Evolutionary conservation across 2,797 vertebrate genomes (phyloP), one percentile per base, ranked within the genome.

Genomic region (Liasis olivaceus): DNA sequence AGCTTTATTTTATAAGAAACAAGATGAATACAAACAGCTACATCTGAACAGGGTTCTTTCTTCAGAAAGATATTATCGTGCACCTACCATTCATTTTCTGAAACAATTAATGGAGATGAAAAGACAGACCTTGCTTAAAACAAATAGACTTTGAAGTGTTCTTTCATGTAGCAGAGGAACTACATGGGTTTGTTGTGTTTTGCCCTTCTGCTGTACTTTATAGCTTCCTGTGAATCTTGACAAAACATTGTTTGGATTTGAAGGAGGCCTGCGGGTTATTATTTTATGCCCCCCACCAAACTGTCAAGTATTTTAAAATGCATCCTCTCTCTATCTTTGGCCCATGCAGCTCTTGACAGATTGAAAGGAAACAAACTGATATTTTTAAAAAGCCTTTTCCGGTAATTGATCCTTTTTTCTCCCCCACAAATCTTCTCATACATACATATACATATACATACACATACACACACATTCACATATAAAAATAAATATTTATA

Each of bases 71-170:
- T 36, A 93, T 94, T 86, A 42, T 93, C 72, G 88, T 92, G 93
- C 91, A 94, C 85, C 93, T 92, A 89, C 89, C 94, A 93, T 94
- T 96, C 91, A 93, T 95, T 93, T 91, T 95, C 93, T 93, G 93
- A 89, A 62, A 94, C 94, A 96, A 96, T 95, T 97, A 96, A 93
- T 91, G 92, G 88, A 95, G 95, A 96, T 97, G 91, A 97, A 97
- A 94, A 96, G 95, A 92, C 90, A 96, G 56, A 42, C 90, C 56
- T 51, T 94, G 93, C 77, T 91, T 96, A 95, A 96, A 96, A 96
- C 89, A 95, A 95, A 96, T 59, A 96, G 94, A 87, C 94, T 96
- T 96, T 96, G 93, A 96, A 96, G 93, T 95, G 94, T 92, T 89
- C 95, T 97, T 97, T 97, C 93, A 97, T 96, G 95, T 96, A 31